A percentile compares a stretch with the other conserved stretches of the same genome.
Conservation (phyloP, 1,140 invertebrate species). For the Drosophila pectinifera region DNA sequence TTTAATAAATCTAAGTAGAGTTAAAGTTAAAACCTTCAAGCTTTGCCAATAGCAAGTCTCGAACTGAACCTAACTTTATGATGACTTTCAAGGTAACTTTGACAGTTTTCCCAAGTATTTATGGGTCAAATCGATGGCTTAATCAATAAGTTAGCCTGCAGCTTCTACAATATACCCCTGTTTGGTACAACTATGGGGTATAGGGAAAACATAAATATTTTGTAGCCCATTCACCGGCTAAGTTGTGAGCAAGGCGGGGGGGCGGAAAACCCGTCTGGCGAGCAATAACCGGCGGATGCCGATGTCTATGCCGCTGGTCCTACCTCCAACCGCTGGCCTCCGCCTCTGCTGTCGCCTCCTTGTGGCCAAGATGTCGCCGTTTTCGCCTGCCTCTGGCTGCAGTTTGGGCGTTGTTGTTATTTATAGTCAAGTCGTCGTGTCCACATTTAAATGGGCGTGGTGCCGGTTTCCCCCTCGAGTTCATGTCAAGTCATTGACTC, state of each 20-base stretch:
- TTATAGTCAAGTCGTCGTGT: slow-evolving; percentile 56
- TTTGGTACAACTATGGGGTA: slow-evolving; percentile 22
- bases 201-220: slow-evolving; percentile 15
- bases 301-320: neutral
- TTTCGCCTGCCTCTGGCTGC: slow-evolving; percentile 29
- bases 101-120: neutral
- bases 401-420: slow-evolving; percentile 53
- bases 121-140: neutral
- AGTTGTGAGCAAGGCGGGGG: slow-evolving; percentile 35
- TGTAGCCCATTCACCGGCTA: slow-evolving; percentile 55
- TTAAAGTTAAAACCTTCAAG: too few species aligned
- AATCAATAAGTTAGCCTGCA: neutral
- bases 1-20: too few species aligned
- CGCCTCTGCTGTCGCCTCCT: neutral
- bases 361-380: slow-evolving; percentile 17
- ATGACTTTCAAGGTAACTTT: neutral
- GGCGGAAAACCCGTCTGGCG: slow-evolving; percentile 34
- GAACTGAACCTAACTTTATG: too few species aligned
- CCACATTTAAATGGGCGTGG: slow-evolving; percentile 41
- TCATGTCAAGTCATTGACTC: slow-evolving; percentile 78
- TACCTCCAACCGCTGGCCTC: neutral
- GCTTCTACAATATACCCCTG: slow-evolving; percentile 6
- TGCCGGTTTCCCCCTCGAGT: slow-evolving; percentile 60
- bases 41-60: too few species aligned
- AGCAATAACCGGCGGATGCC: slow-evolving; percentile 4